Conservation (phyloP, 2,888 invertebrate genomes). For the Hypsopygia costalis region DNA sequence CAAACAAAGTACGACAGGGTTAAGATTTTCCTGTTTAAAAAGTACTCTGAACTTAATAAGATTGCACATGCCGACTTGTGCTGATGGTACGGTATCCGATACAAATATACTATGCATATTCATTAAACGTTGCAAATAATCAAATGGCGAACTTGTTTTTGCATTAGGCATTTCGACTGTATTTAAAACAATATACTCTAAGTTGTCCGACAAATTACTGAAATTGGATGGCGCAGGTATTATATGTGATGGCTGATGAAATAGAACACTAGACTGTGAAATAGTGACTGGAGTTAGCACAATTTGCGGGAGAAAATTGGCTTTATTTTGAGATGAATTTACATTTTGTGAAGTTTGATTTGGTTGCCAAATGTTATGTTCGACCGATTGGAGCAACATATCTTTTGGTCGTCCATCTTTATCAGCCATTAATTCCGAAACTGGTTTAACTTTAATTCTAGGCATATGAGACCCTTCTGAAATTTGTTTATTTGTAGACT, state of each 20-base stretch:
- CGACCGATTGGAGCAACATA: neutral
- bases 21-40: neutral
- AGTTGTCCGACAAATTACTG: neutral
- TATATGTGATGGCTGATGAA: neutral
- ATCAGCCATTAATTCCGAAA: conserved; percentile 56
- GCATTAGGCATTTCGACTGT: conserved; percentile 55
- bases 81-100: neutral
- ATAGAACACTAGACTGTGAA: neutral
- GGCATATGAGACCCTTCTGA: conserved; percentile 25
- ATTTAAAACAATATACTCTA: conserved; percentile 41
- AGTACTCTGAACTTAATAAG: neutral
- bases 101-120: conserved; percentile 38
- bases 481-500: neutral
- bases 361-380: neutral
- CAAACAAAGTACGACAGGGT: neutral
- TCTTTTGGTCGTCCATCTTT: conserved; percentile 7
- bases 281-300: neutral
- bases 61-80: neutral
- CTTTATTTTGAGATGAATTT: neutral
- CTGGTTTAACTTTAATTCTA: conserved; percentile 66
- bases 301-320: neutral
- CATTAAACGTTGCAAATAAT: conserved; percentile 50
- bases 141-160: conserved; percentile 51
- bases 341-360: neutral
- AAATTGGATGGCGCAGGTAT: neutral